Percentiles rank a stretch among this genome's conserved stretches.
phyloP scores from a whole-genome alignment of 2,113 vertebrate species.

The Syrmaticus mikado region DNA sequence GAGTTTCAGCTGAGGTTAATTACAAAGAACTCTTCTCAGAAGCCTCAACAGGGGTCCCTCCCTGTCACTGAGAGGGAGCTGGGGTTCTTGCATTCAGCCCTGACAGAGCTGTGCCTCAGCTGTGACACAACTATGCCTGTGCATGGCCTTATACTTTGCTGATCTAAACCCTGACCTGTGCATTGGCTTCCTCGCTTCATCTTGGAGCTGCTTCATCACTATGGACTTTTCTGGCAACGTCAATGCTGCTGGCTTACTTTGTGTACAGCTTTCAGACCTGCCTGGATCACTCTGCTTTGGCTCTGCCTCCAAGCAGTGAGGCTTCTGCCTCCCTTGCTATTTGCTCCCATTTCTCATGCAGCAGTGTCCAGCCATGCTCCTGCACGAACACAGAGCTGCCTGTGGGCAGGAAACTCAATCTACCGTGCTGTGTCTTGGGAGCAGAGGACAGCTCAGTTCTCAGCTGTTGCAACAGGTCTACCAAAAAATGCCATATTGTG shows the following conservation, averaged over 20 bases:
- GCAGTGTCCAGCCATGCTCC: not conserved
- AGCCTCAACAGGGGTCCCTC: not conserved
- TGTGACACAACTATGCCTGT: too few relatives aligned
- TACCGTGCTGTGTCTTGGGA: rapidly evolving
- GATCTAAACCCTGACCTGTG: not conserved
- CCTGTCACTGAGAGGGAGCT: not conserved
- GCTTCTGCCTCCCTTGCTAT: not conserved
- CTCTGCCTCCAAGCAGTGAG: not conserved
- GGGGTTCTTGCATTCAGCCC: not conserved
- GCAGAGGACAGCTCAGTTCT: not conserved
- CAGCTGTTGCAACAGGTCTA: not conserved
- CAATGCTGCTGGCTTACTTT: not conserved
- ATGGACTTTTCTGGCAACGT: not conserved
- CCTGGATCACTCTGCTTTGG: not conserved
- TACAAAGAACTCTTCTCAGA: not conserved
- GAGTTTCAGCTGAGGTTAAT: not conserved
- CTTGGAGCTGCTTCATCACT: not conserved
- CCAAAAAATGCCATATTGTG: not conserved
- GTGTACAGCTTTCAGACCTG: not conserved
- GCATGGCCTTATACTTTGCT: not conserved
- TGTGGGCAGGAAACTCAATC: not conserved
- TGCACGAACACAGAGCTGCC: not conserved
- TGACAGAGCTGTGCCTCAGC: not conserved
- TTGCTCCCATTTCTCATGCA: not conserved
- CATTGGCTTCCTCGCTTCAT: not conserved